phyloP scores from a whole-genome alignment of 2,888 invertebrate species.

The Geotrupes spiniger region DNA sequence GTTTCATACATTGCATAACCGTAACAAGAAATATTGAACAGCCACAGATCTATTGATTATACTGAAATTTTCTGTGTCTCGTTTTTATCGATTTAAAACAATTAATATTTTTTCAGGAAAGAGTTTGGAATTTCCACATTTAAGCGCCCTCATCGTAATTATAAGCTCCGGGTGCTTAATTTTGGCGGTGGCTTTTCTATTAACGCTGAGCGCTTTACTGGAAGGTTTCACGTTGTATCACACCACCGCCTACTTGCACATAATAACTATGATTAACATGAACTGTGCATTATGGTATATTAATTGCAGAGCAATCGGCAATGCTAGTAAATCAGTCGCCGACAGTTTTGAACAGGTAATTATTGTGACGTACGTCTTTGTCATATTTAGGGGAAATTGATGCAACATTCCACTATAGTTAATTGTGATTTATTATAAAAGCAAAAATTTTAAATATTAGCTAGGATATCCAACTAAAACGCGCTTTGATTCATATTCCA shows the following conservation, averaged over 20 bases:
- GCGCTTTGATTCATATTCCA: too few species aligned
- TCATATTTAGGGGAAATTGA: too few species aligned
- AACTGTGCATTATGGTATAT: constrained; percentile 71
- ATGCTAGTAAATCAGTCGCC: constrained; percentile 52
- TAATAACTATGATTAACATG: constrained; percentile 71
- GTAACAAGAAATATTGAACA: too few species aligned
- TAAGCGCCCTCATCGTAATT: constrained; percentile 60
- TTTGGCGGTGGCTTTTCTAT: constrained; percentile 58
- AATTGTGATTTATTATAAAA: too few species aligned
- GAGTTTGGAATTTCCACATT: constrained; percentile 60
- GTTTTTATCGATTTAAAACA: too few species aligned
- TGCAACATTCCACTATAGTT: too few species aligned
- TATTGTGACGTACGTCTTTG: too few species aligned
- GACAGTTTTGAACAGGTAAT: constrained; percentile 45
- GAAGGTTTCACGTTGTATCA: constrained; percentile 65
- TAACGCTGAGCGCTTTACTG: constrained; percentile 59
- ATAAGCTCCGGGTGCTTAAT: constrained; percentile 63
- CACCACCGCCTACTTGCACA: constrained; percentile 63
- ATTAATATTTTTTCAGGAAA: constrained; percentile 50
- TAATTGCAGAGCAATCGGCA: constrained; percentile 64
- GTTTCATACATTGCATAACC: too few species aligned
- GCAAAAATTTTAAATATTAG: too few species aligned
- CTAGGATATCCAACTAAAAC: too few species aligned
- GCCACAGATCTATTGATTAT: too few species aligned
- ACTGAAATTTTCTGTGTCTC: too few species aligned